phyloP scores from a whole-genome alignment of 1,140 invertebrate genomes.

The Drosophila carrolli region DNA sequence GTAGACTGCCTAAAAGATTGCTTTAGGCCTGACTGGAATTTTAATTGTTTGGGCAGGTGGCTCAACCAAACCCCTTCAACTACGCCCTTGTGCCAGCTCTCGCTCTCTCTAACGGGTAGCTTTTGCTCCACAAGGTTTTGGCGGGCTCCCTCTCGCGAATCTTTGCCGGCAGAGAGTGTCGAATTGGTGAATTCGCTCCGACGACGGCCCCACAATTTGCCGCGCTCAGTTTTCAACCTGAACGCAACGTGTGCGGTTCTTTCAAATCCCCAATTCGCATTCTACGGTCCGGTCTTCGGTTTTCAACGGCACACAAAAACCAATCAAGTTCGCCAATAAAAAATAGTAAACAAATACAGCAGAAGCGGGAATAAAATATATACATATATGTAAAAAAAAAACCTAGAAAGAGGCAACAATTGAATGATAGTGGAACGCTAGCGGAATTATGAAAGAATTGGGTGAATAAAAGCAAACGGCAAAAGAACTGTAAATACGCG shows the following conservation, averaged over 20 bases:
- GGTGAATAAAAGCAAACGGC: slow-evolving; percentile 49
- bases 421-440: slow-evolving; percentile 17
- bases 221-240: slow-evolving; percentile 53
- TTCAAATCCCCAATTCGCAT: slow-evolving; percentile 5
- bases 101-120: slow-evolving; percentile 22
- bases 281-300: slow-evolving; percentile 5
- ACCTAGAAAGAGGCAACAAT: slow-evolving; percentile 16
- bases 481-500: slow-evolving; percentile 28
- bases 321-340: slow-evolving; percentile 34
- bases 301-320: slow-evolving; percentile 27
- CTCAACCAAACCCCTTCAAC: not conserved
- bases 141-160: slow-evolving; percentile 47
- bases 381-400: slow-evolving; percentile 24
- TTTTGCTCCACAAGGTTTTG: slow-evolving; percentile 61
- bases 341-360: slow-evolving; percentile 46
- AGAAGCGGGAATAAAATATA: slow-evolving; percentile 19
- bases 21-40: not conserved
- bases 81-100: slow-evolving; percentile 42
- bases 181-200: slow-evolving; percentile 11
- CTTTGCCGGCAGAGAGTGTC: slow-evolving; percentile 54
- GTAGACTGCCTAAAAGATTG: not conserved
- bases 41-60: slow-evolving; percentile 7
- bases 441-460: slow-evolving; percentile 71
- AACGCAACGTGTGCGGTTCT: slow-evolving; percentile 64
- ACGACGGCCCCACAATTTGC: slow-evolving; percentile 5